A percentile compares a stretch with the other conserved stretches of the same genome.
phyloP scores from a whole-genome alignment of 2,797 vertebrate genomes.

The Antennarius maculatus region DNA sequence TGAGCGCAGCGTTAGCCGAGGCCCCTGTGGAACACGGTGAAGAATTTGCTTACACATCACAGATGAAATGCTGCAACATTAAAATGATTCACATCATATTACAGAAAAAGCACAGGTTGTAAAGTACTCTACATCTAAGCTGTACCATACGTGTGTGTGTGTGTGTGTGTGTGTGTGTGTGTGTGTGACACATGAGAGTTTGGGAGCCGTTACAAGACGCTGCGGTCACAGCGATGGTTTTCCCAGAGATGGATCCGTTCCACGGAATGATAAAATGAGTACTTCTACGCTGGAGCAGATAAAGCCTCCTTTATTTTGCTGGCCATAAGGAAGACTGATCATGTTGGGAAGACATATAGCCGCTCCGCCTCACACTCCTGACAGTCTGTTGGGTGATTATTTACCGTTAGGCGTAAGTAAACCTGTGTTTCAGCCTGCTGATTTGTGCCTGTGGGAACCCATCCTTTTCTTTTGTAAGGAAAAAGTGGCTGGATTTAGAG shows the following conservation, averaged over 20 bases:
- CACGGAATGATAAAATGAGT: conserved; percentile 53
- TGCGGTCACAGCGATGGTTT: conserved; percentile 39
- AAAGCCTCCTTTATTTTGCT: conserved; percentile 56
- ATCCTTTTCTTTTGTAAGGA: conserved; percentile 75
- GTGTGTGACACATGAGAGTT: conserved; percentile 15
- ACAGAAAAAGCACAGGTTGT: conserved; percentile 35
- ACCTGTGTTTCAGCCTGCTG: conserved; percentile 83
- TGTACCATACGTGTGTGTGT: conserved; percentile 21
- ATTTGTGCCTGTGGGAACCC: conserved; percentile 84
- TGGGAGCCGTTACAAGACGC: conserved; percentile 29
- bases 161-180: no score
- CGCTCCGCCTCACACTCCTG: conserved; percentile 63
- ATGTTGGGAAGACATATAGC: conserved; percentile 68
- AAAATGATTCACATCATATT: conserved; percentile 71
- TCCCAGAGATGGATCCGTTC: conserved; percentile 46
- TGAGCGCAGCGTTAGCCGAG: conserved; percentile 50
- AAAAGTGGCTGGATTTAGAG: conserved; percentile 82
- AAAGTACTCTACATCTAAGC: conserved; percentile 37
- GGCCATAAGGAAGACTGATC: conserved; percentile 77
- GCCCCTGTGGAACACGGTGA: conserved; percentile 67
- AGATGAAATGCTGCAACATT: conserved; percentile 74
- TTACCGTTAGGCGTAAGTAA: conserved; percentile 83
- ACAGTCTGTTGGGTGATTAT: conserved; percentile 78
- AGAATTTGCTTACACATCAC: conserved; percentile 81
- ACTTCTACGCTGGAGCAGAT: conserved; percentile 51